Evolutionary conservation across 2,888 invertebrate species (phyloP), one percentile per base, ranked within the genome.

Genomic region (Saturnia pavonia): DNA sequence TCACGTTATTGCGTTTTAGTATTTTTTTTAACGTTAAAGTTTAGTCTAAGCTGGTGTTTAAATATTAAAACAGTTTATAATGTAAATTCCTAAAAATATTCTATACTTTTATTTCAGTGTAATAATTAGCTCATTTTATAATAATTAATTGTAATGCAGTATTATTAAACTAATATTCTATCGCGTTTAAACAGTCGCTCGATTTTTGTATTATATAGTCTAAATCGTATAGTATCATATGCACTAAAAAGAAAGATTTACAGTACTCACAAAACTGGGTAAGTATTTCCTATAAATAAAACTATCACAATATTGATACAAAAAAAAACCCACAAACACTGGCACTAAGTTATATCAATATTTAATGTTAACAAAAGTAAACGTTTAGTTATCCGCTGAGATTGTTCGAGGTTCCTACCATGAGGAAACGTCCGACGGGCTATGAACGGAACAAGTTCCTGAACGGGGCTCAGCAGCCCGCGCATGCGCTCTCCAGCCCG

Each of bases 401-500:
- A 73, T 71, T 74, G 69, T 69, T 73, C 74, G 74, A 70, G 73
- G 77, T 77, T 80, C 76, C 77, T 82, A 80, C 80, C 84, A 80
- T 73, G 75, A 85, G 88, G 86, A 87, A 87, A 85, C 77, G 77
- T 84, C 87, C 81, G 82, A 80, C 83, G 83, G 80, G 85, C 74
- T 88, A 82, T 86, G 85, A 87, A 82, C 84, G 80, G 79, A 73
- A 77, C 74, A 74, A 75, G 80, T 87, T 85, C 86, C 85, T 83
- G 78, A 81, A 81, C 76, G 82, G 76, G 79, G 85, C 84, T 75
- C 76, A 74, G 76, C 60, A 74, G 78, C 79, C 83, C 89, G 89
- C 92, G 91, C 93, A 80, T 85, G 94, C 94, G 94, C 84, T 42
- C 45, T 72, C 43, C 71, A 70, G 76, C 68, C 84, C 82, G 84